Evolutionary conservation across 1,140 invertebrate species (phyloP), one percentile per base, ranked within the genome.

Genomic region (Cyphomyrmex costatus): DNA sequence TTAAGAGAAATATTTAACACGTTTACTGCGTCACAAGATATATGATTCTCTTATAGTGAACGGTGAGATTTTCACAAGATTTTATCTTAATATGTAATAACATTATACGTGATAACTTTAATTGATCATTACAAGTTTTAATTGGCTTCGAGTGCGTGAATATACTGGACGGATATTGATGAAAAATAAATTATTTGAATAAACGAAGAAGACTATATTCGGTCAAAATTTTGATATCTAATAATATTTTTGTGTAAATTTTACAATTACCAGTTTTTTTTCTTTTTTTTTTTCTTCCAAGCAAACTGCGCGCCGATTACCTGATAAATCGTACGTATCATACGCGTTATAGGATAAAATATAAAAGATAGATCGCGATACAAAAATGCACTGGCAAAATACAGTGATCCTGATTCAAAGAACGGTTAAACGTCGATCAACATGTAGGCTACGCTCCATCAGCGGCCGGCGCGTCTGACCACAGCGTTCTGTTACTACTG

Each of bases 401-500:
- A 7, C 33, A 70, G 79, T 24, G 53, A 74, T 73, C 27, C 24
- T 73, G 61, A 82, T 56, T 49, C n/a, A 12, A 14, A 30, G 63
- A 60, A 36, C 33, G 66, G 68, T 73, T 73, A 60, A 83, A 74
- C 27, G 79, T 83, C 68, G 68, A 73, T 83, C 24, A 46, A 60
- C 53, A 42, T 60, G 24, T 8, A 73, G 36, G 36, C 68, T 42
- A 58, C 79, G 66, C 66, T 83, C 53, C 42, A 71, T 87, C 79
- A 79, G 14, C 30, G 51, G 0, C 0, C 30, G 33, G 36, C 78
- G 73, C 78, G 89, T 88, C 90, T 89, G 90, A 91, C 88, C 90
- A 82, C 86, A 78, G 21, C 27, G 36, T 33, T 58, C n/a, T 27
- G 65, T 91, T 88, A 91, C 90, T 85, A 91, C 90, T 90, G 74